phyloP scores from a whole-genome alignment of 2,888 invertebrate genomes.

The Drosophila cognata region DNA sequence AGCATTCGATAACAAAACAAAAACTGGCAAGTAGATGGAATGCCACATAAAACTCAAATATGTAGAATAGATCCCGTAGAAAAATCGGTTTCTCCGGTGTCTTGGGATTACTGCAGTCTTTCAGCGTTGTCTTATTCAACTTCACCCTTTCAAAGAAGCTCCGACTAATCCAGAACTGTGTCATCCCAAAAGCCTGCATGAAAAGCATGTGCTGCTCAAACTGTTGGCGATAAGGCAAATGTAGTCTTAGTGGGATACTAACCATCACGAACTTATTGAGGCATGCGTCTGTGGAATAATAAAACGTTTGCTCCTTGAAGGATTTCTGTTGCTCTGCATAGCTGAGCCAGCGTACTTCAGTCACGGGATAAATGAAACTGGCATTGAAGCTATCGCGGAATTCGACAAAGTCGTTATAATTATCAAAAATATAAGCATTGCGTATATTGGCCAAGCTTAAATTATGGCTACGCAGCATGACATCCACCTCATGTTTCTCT shows the following conservation, averaged over 20 bases:
- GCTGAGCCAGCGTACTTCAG: constrained; percentile 43
- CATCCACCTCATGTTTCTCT: not conserved
- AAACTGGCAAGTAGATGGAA: constrained; percentile 20
- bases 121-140: constrained; percentile 4
- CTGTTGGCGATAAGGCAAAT: constrained; percentile 56
- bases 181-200: constrained; percentile 42
- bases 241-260: constrained; percentile 37
- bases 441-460: not conserved
- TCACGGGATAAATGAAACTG: constrained; percentile 48
- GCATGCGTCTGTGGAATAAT: constrained; percentile 46
- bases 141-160: constrained; percentile 56
- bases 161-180: constrained; percentile 31
- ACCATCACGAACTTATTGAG: constrained; percentile 20
- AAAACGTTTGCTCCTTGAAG: constrained; percentile 50
- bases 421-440: not conserved
- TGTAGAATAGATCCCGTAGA: constrained; percentile 42
- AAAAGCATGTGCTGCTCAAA: constrained; percentile 53
- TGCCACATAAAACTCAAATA: constrained; percentile 27
- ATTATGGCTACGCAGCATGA: not conserved
- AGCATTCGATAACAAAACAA: constrained; percentile 41
- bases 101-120: constrained; percentile 36
- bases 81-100: not conserved
- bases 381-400: constrained; percentile 47
- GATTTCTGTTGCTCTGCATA: constrained; percentile 56
- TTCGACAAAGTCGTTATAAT: constrained; percentile 16